Base-by-base conservation (phyloP, 1,140 invertebrate genomes). In the Achroia grisella region DNA sequence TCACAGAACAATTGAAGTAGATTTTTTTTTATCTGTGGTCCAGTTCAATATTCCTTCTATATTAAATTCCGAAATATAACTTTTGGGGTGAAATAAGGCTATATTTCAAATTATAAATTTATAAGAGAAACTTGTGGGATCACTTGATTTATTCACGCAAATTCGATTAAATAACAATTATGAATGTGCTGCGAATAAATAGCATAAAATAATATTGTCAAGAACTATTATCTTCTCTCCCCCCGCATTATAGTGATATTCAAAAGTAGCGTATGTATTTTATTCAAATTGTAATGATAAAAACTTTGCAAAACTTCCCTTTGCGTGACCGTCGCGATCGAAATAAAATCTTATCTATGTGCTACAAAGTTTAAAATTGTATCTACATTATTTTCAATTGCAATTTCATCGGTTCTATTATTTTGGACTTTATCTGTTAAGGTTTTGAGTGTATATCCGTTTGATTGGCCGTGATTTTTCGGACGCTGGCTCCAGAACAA, bases 201-300 rank as follows among this genome's bases (percentile, higher is more conserved):
- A 11, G n/a, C n/a, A 34, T 23, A 23, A 2, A 23, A 23, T 23
- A 12, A 11, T 10, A 11, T 34, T 11, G 12, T n/a, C 32, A 1
- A 10, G 23, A 42, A 49, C 52, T 56, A 66, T 63, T 54, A 62
- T 58, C 44, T 56, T 65, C 62, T 58, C 45, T 56, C 56, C 54
- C 67, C 64, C 69, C 60, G 62, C 53, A 65, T 73, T 73, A 59
- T 55, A 40, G 67, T 58, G 55, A 56, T 54, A 56, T 55, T 47
- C 47, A 70, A 67, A 65, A 54, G 59, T 59, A 61, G 51, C 62
- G 46, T 62, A 68, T 65, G 56, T 56, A 31, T 28, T 48, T 37
- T 44, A 52, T 40, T 55, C 48, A 23, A 49, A 49, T 50, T 55
- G 46, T 46, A 48, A 55, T 50, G 41, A 49, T 49, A 50, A 49